Evolutionary conservation across 37 sponge, comb jelly and placozoan genomes (phyloP).

Genomic region (Beroe ovata): DNA sequence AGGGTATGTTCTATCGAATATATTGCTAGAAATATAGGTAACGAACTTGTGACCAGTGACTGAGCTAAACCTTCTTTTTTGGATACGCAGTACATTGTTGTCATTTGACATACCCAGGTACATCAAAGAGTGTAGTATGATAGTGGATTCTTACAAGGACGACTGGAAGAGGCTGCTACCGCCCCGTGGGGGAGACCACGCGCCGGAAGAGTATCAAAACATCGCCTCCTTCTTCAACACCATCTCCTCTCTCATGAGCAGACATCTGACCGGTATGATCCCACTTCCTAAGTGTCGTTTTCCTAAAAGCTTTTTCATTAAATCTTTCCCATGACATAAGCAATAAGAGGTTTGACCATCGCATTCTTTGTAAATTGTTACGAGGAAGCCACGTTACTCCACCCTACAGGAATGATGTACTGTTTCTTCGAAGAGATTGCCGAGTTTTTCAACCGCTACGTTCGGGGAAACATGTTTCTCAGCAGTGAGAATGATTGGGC

Average conservation of each 20-base stretch:
- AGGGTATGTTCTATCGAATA: too few relatives aligned
- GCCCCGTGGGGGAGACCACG: not conserved
- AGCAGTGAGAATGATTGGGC: not conserved
- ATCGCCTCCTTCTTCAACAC: constrained; percentile 11
- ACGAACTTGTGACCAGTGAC: too few relatives aligned
- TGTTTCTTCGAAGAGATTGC: constrained; percentile 27
- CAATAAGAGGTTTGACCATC: too few relatives aligned
- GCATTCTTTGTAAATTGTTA: too few relatives aligned
- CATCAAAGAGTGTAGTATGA: constrained; percentile 1
- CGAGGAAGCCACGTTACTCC: too few relatives aligned
- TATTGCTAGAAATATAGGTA: too few relatives aligned
- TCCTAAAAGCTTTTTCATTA: too few relatives aligned
- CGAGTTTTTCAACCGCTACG: not conserved
- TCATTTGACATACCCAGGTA: too few relatives aligned
- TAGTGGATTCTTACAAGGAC: not conserved
- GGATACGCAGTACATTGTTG: too few relatives aligned
- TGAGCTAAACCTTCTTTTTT: too few relatives aligned
- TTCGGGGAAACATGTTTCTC: not conserved
- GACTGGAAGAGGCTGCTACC: constrained; percentile 18
- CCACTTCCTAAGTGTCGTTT: too few relatives aligned
- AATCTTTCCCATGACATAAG: too few relatives aligned
- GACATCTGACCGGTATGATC: constrained; percentile 4
- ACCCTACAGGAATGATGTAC: constrained; percentile 22
- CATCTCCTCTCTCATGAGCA: constrained; percentile 43
- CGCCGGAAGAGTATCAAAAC: not conserved